phyloP scores from a whole-genome alignment of 2,113 vertebrate species.

The Marmota monax region DNA sequence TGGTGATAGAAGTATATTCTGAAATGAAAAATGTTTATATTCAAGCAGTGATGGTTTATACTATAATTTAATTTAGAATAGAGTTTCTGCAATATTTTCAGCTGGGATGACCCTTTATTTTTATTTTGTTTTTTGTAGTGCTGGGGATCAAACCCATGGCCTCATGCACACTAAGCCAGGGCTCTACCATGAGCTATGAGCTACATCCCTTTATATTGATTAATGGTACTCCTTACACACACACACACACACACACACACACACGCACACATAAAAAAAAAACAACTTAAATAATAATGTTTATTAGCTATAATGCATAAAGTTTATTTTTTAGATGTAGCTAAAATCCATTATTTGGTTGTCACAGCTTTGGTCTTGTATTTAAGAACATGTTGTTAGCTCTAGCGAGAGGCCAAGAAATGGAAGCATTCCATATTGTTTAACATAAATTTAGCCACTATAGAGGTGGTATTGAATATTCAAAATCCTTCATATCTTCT shows the following conservation, averaged over 20 bases:
- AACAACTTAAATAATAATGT: neutral
- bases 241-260: neutral
- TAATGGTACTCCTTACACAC: neutral
- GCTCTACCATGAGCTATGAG: neutral
- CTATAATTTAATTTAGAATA: constrained; percentile 34
- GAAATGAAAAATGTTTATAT: constrained; percentile 37
- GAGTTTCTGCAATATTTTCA: constrained; percentile 26
- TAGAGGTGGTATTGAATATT: neutral
- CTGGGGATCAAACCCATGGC: neutral
- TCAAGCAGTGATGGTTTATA: neutral
- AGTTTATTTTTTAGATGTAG: neutral
- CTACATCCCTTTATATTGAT: neutral
- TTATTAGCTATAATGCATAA: neutral
- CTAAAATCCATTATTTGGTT: neutral
- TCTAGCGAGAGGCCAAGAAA: neutral
- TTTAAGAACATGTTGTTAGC: neutral
- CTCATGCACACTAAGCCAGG: neutral
- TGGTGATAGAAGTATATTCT: neutral
- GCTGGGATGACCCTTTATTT: neutral
- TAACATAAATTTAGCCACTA: constrained; percentile 9
- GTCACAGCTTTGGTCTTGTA: neutral
- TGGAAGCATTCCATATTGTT: neutral
- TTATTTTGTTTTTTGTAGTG: neutral
- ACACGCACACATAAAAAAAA: neutral
- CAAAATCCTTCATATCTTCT: neutral